Percentiles rank a stretch among this genome's conserved stretches.
Conservation (phyloP, 2,113 vertebrate species). For the Parus major region DNA sequence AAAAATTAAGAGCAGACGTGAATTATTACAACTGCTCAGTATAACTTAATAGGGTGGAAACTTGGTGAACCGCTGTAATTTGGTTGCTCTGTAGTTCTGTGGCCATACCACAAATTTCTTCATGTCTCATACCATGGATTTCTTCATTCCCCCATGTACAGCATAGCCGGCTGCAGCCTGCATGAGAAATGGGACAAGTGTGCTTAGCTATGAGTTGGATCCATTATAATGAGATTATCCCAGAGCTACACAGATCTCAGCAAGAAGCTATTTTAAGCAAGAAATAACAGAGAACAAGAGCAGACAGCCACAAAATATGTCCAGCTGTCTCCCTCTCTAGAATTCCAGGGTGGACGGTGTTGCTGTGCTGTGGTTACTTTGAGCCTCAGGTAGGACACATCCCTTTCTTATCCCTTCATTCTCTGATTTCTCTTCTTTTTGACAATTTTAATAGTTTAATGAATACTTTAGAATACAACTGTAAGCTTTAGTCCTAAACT, state of each 20-base stretch:
- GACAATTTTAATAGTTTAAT: background rate
- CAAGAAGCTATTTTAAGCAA: conserved; percentile 24
- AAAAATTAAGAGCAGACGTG: background rate
- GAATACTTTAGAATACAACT: background rate
- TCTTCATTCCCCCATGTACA: background rate
- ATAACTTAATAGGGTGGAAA: background rate
- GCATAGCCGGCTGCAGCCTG: background rate
- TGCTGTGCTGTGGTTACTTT: background rate
- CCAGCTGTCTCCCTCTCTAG: conserved; percentile 16
- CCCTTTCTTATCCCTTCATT: background rate
- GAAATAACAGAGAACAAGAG: background rate
- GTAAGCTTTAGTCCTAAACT: background rate
- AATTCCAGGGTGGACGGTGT: background rate
- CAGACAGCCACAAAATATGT: background rate
- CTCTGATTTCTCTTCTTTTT: background rate
- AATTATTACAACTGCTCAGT: background rate
- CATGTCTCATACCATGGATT: background rate
- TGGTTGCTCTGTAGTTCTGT: background rate
- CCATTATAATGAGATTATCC: background rate
- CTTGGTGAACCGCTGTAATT: background rate
- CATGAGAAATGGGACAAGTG: background rate
- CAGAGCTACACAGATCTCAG: background rate
- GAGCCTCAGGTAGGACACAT: background rate
- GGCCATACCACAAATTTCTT: background rate
- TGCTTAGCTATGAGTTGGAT: background rate